A percentile compares a stretch with the other conserved stretches of the same genome.
These are phyloP conservation scores for Agapostemon virescens DNA, from an alignment of 2,888 invertebrate species.

Conservation along the genomic window DNA sequence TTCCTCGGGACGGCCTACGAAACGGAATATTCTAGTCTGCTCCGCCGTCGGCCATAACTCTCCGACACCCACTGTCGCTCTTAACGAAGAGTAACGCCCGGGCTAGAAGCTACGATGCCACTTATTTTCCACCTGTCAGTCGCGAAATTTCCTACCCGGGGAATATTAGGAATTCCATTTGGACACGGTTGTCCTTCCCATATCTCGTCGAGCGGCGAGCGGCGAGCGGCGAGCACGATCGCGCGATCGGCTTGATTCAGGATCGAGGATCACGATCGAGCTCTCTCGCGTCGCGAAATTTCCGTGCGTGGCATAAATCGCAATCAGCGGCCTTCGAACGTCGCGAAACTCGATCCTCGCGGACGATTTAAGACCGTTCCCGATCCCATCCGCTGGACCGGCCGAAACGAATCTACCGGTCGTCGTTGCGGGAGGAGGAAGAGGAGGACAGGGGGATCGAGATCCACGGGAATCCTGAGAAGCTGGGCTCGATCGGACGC, in stretches of 20 bases:
- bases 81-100: conserved; percentile 5
- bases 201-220: background rate
- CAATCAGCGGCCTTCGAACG: conserved; percentile 45
- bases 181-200: background rate
- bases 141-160: background rate
- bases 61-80: background rate
- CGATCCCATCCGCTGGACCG: background rate
- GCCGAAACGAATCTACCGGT: background rate
- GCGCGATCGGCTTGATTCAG: conserved; percentile 35
- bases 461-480: conserved; percentile 46
- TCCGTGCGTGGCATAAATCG: conserved; percentile 44
- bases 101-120: background rate
- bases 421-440: no score
- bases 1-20: background rate
- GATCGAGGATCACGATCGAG: conserved; percentile 11
- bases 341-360: conserved; percentile 19
- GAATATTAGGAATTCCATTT: background rate
- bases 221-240: conserved; percentile 13
- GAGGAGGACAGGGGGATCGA: conserved; percentile 25
- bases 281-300: conserved; percentile 21
- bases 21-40: background rate
- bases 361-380: conserved; percentile 37
- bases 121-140: conserved; percentile 28
- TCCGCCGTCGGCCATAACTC: background rate
- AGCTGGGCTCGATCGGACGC: conserved; percentile 41